Evolutionary conservation across 2,113 vertebrate species (phyloP).

Genomic region (Delphinus delphis): DNA sequence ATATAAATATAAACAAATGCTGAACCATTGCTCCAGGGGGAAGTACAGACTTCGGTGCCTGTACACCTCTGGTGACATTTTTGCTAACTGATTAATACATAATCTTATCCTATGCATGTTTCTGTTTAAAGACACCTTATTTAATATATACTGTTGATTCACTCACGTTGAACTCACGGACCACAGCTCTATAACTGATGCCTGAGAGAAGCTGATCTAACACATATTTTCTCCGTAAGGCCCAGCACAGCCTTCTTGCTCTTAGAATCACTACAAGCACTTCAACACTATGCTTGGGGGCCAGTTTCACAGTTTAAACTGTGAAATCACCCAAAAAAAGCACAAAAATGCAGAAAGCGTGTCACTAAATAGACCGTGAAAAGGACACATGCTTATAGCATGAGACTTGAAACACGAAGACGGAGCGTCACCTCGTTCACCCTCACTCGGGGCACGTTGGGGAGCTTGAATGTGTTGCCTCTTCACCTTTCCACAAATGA

Average conservation of each 20-base stretch:
- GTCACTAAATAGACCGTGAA: background rate
- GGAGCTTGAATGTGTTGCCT: background rate
- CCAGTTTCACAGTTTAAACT: background rate
- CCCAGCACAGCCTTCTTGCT: background rate
- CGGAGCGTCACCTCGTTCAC: rapidly evolving
- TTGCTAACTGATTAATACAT: background rate
- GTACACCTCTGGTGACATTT: background rate
- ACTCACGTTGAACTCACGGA: background rate
- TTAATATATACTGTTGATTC: background rate
- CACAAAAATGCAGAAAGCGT: background rate
- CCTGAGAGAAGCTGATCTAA: background rate
- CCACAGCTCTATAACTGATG: rapidly evolving
- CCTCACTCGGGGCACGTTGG: rapidly evolving
- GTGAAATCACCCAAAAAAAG: background rate
- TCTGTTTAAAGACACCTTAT: background rate
- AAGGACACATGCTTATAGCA: background rate
- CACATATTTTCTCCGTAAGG: background rate
- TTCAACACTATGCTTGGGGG: background rate
- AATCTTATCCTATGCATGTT: background rate
- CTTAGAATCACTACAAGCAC: background rate
- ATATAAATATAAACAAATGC: background rate
- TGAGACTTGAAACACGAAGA: background rate
- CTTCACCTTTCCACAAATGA: background rate
- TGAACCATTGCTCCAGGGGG: background rate
- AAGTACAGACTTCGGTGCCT: background rate